phyloP scores from a whole-genome alignment of 2,797 vertebrate genomes.

The Loris lydekkerianus region DNA sequence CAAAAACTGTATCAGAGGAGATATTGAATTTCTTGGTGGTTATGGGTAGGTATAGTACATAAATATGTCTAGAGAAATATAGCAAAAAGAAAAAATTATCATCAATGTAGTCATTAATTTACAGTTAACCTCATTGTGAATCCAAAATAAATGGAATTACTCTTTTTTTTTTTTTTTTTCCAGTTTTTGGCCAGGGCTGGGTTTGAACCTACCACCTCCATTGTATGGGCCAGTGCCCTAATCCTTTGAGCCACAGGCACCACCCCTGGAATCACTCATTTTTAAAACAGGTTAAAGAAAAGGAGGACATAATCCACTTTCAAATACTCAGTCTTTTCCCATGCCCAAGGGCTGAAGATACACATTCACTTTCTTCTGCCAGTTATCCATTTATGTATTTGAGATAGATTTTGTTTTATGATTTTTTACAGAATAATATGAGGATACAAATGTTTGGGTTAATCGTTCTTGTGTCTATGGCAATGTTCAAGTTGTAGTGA shows the following conservation, averaged over 20 bases:
- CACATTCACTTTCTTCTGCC: not conserved
- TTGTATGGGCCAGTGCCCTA: no score
- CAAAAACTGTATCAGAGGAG: slow-evolving; percentile 75
- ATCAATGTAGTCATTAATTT: not conserved
- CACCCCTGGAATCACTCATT: not conserved
- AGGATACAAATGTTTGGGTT: no score
- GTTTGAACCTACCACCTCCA: no score
- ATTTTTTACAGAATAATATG: not conserved
- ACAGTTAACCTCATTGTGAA: not conserved
- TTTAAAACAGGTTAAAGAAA: not conserved
- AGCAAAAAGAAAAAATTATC: not conserved
- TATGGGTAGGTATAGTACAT: slow-evolving; percentile 68
- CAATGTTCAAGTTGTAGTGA: no score
- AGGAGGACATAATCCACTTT: not conserved
- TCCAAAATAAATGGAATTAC: not conserved
- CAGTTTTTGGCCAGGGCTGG: no score
- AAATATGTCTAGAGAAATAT: not conserved
- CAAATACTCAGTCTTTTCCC: not conserved
- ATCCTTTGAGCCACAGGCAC: no score
- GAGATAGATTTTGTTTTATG: slow-evolving; percentile 17
- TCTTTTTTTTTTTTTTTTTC: no score
- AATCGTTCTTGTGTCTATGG: no score
- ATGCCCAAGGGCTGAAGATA: not conserved
- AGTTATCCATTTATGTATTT: slow-evolving; percentile 29
- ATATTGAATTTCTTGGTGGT: slow-evolving; percentile 59